phyloP scores from a whole-genome alignment of 2,113 vertebrate genomes.

The Alethe castanea region DNA sequence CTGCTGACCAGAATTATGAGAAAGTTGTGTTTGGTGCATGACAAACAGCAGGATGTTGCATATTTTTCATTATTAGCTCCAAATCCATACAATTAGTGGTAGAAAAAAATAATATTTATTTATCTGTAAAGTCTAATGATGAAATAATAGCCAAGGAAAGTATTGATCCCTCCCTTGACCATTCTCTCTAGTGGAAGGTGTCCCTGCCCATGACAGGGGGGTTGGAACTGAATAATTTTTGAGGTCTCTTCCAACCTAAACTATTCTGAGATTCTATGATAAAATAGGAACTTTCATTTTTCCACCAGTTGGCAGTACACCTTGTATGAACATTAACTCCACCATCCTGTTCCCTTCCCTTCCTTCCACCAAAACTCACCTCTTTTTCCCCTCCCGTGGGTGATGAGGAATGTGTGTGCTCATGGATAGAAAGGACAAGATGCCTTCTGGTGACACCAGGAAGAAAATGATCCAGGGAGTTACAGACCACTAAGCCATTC shows the following conservation, averaged over 20 bases:
- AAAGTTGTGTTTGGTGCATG: background rate
- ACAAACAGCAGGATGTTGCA: background rate
- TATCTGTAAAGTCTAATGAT: background rate
- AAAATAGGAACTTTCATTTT: background rate
- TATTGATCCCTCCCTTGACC: background rate
- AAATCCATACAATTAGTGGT: background rate
- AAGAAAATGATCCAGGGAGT: conserved; percentile 10
- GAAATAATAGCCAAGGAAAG: background rate
- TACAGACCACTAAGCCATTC: conserved; percentile 15
- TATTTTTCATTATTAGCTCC: background rate
- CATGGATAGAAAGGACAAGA: background rate
- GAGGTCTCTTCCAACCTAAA: background rate
- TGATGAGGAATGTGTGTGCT: background rate
- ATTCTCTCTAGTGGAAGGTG: background rate
- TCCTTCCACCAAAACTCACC: background rate
- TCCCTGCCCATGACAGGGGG: background rate
- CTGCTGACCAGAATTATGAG: background rate
- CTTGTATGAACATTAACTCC: background rate
- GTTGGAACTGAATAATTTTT: background rate
- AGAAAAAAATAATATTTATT: background rate
- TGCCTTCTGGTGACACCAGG: background rate
- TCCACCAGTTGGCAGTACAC: background rate
- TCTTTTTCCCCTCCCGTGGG: background rate
- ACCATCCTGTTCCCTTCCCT: background rate
- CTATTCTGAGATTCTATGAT: background rate